Evolutionary conservation across 1,140 invertebrate species (phyloP), one percentile per base, ranked within the genome.

Genomic region (Sweltsa coloradensis): DNA sequence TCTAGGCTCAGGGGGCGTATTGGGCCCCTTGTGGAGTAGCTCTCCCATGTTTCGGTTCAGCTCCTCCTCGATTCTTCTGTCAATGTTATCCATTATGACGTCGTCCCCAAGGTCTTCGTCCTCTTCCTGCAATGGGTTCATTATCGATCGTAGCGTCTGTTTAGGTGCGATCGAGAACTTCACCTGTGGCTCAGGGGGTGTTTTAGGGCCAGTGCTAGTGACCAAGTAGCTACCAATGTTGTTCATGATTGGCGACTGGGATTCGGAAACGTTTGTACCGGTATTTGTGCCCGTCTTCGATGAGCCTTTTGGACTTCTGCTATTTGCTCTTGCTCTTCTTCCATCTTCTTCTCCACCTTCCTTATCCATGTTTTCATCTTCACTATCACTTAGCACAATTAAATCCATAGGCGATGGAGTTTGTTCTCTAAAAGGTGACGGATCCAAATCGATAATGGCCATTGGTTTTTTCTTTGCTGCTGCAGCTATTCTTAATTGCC

Each of bases 361-460:
- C 39, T 58, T 42, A 34, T 64, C 56, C 53, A 65, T 62, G 51
- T 70, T 69, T 34, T 71, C 76, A 51, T 81, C 79, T 34, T 86
- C 85, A 56, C 83, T 85, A 57, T 89, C 85, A 43, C 82, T 87
- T 1, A 89, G 66, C 21, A 89, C 76, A 57, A 89, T 89, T 0
- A 89, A 73, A 57, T 87, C 82, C 45, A 78, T 73, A 0, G 84
- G 84, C 14, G 84, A 84, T 1, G 83, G 81, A 5, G 79, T 81
- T 45, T 85, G 71, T 57, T 86, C 84, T 53, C 80, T 73, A 60
- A 86, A 87, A 0, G 85, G 85, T n/a, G 84, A 87, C 43, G 79
- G 74, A 55, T 88, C 85, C 40, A 90, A 65, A 66, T 90, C 86
- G 44, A 89, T 89, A 26, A 89, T 83, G 3, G 85, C 85, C 13